Evolutionary conservation across 2,797 vertebrate genomes (phyloP), one percentile per base, ranked within the genome.

Genomic region (Chelidonichthys spinosus): DNA sequence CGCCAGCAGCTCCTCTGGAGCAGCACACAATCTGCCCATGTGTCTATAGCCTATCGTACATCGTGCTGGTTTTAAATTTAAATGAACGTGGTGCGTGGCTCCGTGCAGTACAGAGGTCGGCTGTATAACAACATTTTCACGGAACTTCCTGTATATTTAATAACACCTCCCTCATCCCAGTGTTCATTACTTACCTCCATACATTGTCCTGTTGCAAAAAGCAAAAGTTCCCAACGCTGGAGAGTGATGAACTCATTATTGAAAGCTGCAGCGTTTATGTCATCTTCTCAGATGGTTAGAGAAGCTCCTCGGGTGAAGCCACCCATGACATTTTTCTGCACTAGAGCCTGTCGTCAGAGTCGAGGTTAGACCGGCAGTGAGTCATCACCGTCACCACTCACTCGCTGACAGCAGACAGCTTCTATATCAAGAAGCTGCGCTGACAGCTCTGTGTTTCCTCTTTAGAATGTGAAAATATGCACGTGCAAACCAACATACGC

Each of bases 291-390:
- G 17, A 44, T 50, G 15, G 46, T 71, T 62, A 59, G 9, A 74
- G 76, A n/a, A 37, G 69, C 69, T 80, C 66, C 69, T 78, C 73
- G 11, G 52, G 47, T 75, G 76, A 84, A 76, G 58, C 74, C 72
- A 42, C 54, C 52, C 69, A 11, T 82, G 84, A 78, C 85, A 72
- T 79, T 86, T 85, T 62, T 84, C 83, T 90, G 76, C 68, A 61
- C 61, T 52, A 6, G 55, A 62, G 74, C 8, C 18, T 25, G 25
- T 69, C 3, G 78, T 87, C 79, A 74, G 76, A 86, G 82, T 88
- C 72, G 53, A 88, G 84, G 88, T 85, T 87, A 70, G 77, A 53
- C 33, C 32, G 76, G 69, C 75, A 40, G 71, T 58, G 83, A 88
- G 64, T 85, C 85, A 74, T 66, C 79, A 0, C 17, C 73, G 8